Conservation (phyloP, 2,888 invertebrate genomes). For the Drosophila percnosoma region DNA sequence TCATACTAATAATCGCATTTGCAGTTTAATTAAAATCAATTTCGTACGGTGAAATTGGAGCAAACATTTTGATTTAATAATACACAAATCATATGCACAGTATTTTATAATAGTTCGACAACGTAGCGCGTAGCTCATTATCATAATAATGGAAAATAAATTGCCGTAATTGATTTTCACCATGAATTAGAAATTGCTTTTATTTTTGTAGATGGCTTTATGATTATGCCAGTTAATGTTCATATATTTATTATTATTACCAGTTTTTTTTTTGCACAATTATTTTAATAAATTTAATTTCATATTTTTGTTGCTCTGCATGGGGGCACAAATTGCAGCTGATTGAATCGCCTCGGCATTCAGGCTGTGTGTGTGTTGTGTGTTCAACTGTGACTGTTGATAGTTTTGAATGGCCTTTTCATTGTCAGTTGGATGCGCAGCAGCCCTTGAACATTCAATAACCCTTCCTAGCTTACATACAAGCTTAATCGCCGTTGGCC, state of each 20-base stretch:
- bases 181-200: constrained; percentile 32
- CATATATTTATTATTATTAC: constrained; percentile 4
- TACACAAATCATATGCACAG: constrained; percentile 7
- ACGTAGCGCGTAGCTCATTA: constrained; percentile 10
- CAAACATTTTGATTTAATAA: constrained; percentile 21
- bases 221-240: constrained; percentile 23
- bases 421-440: constrained; percentile 59
- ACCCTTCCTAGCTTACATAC: constrained; percentile 21
- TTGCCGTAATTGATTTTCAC: constrained; percentile 62
- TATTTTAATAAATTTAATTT: constrained; percentile 54
- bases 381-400: constrained; percentile 12
- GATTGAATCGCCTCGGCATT: constrained; percentile 42
- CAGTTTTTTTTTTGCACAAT: constrained; percentile 31
- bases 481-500: constrained; percentile 23
- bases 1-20: constrained; percentile 50
- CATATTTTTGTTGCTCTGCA: constrained; percentile 26
- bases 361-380: constrained; percentile 6
- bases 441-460: constrained; percentile 53
- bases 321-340: constrained; percentile 27
- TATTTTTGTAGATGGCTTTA: constrained; percentile 19
- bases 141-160: constrained; percentile 35
- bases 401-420: constrained; percentile 48
- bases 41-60: constrained; percentile 25
- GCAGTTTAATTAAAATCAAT: constrained; percentile 61
- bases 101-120: constrained; percentile 14